phyloP scores from a whole-genome alignment of 2,113 vertebrate genomes.

The Notechis scutatus region DNA sequence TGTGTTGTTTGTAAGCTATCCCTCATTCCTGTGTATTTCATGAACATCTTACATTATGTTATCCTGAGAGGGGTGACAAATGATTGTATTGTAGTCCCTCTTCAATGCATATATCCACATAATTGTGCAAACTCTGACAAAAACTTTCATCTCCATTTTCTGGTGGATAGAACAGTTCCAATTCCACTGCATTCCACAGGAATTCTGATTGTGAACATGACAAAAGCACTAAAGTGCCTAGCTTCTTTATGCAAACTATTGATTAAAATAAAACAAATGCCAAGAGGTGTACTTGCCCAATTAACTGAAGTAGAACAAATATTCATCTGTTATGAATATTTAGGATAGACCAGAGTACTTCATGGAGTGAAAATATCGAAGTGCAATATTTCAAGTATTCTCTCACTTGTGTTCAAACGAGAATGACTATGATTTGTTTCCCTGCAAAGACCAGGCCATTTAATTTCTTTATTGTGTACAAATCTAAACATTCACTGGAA shows the following conservation, averaged over 20 bases:
- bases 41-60: background rate
- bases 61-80: background rate
- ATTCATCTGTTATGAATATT: background rate
- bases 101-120: background rate
- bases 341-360: background rate
- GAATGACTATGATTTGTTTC: background rate
- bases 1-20: background rate
- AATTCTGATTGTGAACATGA: background rate
- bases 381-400: background rate
- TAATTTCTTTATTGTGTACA: background rate
- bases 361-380: background rate
- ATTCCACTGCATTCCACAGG: background rate
- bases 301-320: background rate
- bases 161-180: background rate
- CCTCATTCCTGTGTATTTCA: background rate
- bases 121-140: background rate
- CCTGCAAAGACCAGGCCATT: background rate
- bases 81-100: background rate
- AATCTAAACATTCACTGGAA: background rate
- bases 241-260: background rate
- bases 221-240: background rate
- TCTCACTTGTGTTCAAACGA: background rate
- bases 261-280: background rate
- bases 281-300: background rate
- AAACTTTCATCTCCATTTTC: background rate